Base-by-base conservation (phyloP, 2,888 invertebrate genomes). In the Oligia fasciuncula region DNA sequence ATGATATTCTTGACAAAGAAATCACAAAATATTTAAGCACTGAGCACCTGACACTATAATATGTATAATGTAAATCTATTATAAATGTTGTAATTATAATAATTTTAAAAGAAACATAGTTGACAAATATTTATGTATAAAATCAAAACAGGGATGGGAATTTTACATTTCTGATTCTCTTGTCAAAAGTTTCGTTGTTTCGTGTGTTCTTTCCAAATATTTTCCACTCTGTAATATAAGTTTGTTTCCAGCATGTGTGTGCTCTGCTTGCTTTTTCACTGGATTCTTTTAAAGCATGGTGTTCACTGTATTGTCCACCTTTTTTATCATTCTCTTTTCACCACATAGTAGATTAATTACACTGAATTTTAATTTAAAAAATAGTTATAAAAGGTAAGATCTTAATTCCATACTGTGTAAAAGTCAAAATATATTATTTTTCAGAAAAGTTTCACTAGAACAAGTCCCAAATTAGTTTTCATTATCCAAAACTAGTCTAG, bases 221-320 rank as follows among this genome's bases (percentile, higher is more conserved):
- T 81, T 84, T 76, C 69, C 77, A 73, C 69, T 76, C 74, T 81
- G 70, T 82, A 77, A 57, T 54, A 80, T 81, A 78, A 63, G 70
- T 74, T 82, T 57, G 69, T 84, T 84, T 89, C 83, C 89, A 71
- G 89, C 91, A 90, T 90, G 87, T 70, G 84, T 88, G 84, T 83
- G 91, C 91, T 90, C 87, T 46, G 91, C 91, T 90, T 90, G 91
- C 91, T 91, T 91, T 86, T 87, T 84, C 86, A 89, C 91, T 77
- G 70, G 35, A 81, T 83, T 79, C 73, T 84, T 89, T 88, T 87
- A 74, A 78, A 82, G 88, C 88, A 89, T 89, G 88, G 8, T 81
- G 70, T 84, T 84, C 54, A 77, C 72, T 87, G 82, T 83, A 79
- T 66, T 68, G 40, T 43, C 72, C 83, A 88, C 79, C 66, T 75